Base-by-base conservation (phyloP, 2,797 vertebrate genomes). In the Malurus leucopterus region DNA sequence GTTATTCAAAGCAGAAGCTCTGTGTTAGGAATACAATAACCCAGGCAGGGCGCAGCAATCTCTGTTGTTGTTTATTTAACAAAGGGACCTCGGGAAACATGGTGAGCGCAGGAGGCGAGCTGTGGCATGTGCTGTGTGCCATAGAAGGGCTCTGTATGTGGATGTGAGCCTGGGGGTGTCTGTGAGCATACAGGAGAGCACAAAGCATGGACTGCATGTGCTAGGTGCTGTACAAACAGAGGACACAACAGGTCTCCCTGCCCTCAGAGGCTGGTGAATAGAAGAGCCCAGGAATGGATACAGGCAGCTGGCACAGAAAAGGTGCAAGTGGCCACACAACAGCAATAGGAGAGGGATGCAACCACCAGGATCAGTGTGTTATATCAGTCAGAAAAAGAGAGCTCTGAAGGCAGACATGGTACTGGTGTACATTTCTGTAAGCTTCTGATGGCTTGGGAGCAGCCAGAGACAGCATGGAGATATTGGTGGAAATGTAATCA, bases 21-120 rank as follows among this genome's bases (percentile, higher is more conserved):
- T 73, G 67, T 90, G 71, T 73, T 82, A 86, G 36, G 74, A 84
- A 57, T 43, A 84, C 84, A 87, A 77, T 69, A 80, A 91, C 30
- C 27, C 71, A 64, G 61, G 80, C 87, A 92, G 67, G 73, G 73
- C 2, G 0, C 67, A 91, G 70, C 70, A 83, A 77, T 65, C 83
- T 71, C 90, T 86, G 77, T 51, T 84, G 91, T 62, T 80, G 51
- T 80, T 94, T 93, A 51, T 81, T 54, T 78, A 89, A 91, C 80
- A 93, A 94, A 92, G 27, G 55, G 70, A 89, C 59, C 34, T 91
- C 80, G 30, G 55, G 77, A 81, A 84, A 64, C 50, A 58, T 58
- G 21, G 12, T 46, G 72, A 85, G 72, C 0, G 0, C 19, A 63
- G 64, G 41, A 89, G 87, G 76, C 4, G 41, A 85, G 75, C 69